Evolutionary conservation across 37 sponge, comb jelly and placozoan species (phyloP).

Genomic region (Oscarella lobularis): DNA sequence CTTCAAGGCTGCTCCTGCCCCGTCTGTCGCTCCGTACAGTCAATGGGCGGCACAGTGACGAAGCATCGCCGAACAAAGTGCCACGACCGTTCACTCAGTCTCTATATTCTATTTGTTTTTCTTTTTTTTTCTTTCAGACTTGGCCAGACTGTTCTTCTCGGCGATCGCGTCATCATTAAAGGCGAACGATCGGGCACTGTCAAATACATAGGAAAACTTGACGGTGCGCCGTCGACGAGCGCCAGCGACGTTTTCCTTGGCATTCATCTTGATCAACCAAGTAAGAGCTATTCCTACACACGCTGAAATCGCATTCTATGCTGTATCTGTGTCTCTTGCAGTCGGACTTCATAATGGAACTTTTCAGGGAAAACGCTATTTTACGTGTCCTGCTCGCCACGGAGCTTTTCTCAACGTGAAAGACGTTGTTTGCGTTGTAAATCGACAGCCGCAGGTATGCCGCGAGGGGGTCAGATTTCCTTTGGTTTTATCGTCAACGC

Average conservation of each 20-base stretch:
- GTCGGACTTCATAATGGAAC: background rate
- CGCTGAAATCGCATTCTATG: too few species aligned
- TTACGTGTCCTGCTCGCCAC: background rate
- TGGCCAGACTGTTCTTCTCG: constrained; percentile 66
- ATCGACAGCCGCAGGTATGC: too few species aligned
- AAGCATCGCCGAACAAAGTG: background rate
- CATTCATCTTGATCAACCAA: background rate
- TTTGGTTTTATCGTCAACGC: too few species aligned
- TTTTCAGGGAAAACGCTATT: background rate
- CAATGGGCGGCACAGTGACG: background rate
- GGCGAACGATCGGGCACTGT: constrained; percentile 62
- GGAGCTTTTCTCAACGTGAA: background rate
- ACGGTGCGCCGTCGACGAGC: background rate
- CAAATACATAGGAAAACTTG: constrained; percentile 29
- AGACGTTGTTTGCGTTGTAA: background rate
- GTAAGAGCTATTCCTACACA: background rate
- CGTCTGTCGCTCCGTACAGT: constrained; percentile 31
- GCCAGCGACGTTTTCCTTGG: background rate
- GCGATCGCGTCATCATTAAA: constrained; percentile 62
- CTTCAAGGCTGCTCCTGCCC: constrained; percentile 70
- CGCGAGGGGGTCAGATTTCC: too few species aligned
- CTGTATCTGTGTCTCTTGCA: too few species aligned
- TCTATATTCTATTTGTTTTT: constrained; percentile 1
- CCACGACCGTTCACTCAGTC: too few species aligned
- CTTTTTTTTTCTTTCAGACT: background rate